Base-by-base conservation (phyloP, 2,113 vertebrate species). In the Nothocercus julius region DNA sequence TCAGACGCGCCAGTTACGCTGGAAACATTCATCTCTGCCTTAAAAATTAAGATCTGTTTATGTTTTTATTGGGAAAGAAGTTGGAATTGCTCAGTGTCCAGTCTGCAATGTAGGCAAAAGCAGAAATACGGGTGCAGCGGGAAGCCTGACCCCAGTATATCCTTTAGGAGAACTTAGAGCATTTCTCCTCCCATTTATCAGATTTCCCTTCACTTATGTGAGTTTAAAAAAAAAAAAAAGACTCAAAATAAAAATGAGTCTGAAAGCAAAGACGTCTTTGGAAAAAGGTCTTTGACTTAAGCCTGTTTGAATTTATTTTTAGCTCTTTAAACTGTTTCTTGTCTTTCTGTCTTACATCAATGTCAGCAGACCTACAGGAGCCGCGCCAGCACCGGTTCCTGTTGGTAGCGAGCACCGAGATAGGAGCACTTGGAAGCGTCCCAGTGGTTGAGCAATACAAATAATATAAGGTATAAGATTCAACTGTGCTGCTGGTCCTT, bases 291-390 rank as follows among this genome's bases (percentile, higher is more conserved):
- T 3, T 25, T 63, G 69, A 16, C 42, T 87, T 91, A 45, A 0
- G 3, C 85, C 82, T 81, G 25, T 63, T 91, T 85, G 66, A 32
- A 10, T 91, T 95, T 97, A 94, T 94, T 88, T 95, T 92, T 93
- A 94, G 82, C 36, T 40, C 32, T 82, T 62, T 59, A 13, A 82
- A 74, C 24, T 82, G 42, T 89, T 87, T 89, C 49, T 93, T 81
- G 47, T 62, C 78, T 87, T 91, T 92, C 92, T 96, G 89, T 20
- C 32, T 93, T 79, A 30, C 54, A 51, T 87, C 84, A 94, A 11
- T 8, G 72, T 94, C 81, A 77, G 24, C 4, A 13, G 63, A 70
- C 67, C 44, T 47, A 25, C 14, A 13, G 45, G 38, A 80, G 27
- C 22, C 67, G 38, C 42, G 30, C 44, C 45, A 88, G 67, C 86